Evolutionary conservation across 2,797 vertebrate genomes (phyloP), one percentile per base, ranked within the genome.

Genomic region (Pampus argenteus): DNA sequence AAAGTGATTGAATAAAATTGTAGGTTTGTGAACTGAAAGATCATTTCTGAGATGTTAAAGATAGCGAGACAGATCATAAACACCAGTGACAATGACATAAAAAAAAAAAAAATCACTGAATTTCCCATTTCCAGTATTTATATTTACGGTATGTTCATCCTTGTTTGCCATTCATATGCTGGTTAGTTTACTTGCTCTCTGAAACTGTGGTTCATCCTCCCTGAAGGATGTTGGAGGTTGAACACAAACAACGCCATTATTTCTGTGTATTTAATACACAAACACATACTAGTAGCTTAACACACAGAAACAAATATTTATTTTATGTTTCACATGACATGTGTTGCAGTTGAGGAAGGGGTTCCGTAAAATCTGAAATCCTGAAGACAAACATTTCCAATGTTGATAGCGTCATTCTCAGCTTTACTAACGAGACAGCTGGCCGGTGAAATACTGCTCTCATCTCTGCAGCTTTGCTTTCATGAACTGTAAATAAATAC

Each of bases 401-500:
- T 38, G 38, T 23, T 20, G 50, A 74, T 75, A 76, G 48, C 72
- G 69, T 74, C 82, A 74, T 20, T 23, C 54, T 55, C 3, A 6
- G 23, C 77, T 62, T 13, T 2, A n/a, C 31, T 36, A 48, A 45
- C 28, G 29, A 70, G 67, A 54, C 36, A 26, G 40, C 44, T 54
- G 68, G 44, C 18, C 8, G 1, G 4, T 59, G 17, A 67, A 79
- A 59, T 17, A 34, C 69, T 15, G 54, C 66, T 71, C 72, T 64
- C 73, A 71, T 85, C 74, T 81, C 85, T 68, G 72, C 78, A 69
- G 83, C 80, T 83, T 85, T 75, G 81, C 78, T 86, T 81, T 82
- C 57, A 79, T 42, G 8, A 87, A 84, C 80, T 85, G 52, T 83
- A 91, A 86, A 90, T 86, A 91, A 91, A 92, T 66, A 90, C 29